Conservation (phyloP, 2,888 invertebrate species). For the Blomia tropicalis region DNA sequence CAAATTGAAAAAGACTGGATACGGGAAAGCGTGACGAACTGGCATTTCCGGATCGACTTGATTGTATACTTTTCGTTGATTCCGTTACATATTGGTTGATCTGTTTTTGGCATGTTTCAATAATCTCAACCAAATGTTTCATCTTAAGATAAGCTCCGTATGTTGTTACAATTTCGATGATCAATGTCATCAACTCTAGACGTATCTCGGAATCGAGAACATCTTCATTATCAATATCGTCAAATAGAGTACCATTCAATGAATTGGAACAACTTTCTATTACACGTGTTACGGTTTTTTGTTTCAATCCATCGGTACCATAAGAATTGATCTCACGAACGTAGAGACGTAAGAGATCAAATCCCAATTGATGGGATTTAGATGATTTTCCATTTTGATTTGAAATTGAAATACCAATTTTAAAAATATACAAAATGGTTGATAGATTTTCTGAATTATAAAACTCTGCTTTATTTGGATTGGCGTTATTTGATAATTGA, state of each 20-base stretch:
- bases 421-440: not conserved
- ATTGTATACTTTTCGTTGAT: too few species aligned
- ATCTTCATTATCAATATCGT: too few species aligned
- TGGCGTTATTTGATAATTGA: too few species aligned
- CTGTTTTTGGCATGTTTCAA: conserved; percentile 1
- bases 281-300: too few species aligned
- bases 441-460: not conserved
- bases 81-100: conserved; percentile 10
- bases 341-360: conserved; percentile 3
- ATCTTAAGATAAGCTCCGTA: not conserved
- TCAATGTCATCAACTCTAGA: conserved; percentile 1
- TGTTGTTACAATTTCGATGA: not conserved
- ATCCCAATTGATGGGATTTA: too few species aligned
- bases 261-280: too few species aligned
- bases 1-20: not conserved
- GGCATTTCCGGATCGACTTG: not conserved
- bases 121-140: not conserved
- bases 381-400: too few species aligned
- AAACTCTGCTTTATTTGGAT: conserved; percentile 1
- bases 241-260: too few species aligned
- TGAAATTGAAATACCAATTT: not conserved
- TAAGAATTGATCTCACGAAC: not conserved
- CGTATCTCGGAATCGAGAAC: too few species aligned
- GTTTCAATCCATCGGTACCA: not conserved
- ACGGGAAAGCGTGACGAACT: not conserved